A percentile compares a stretch with the other conserved stretches of the same genome.
phyloP scores from a whole-genome alignment of 2,113 vertebrate species.

The Pitta sordida region DNA sequence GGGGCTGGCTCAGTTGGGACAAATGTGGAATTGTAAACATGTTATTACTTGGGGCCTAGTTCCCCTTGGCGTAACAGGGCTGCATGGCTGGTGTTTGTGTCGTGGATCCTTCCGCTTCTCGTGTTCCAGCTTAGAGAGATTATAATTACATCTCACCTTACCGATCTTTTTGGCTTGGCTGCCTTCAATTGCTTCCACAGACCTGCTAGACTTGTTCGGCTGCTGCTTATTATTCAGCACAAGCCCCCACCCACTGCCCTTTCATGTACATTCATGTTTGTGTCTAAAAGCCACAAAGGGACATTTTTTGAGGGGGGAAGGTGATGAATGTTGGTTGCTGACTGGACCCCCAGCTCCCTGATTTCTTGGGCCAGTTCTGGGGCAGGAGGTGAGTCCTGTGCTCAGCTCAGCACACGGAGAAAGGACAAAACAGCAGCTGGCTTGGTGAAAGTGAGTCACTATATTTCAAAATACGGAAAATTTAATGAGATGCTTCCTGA shows the following conservation, averaged over 20 bases:
- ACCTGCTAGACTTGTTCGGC: conserved; percentile 65
- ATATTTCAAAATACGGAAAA: conserved; percentile 25
- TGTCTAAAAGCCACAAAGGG: conserved; percentile 27
- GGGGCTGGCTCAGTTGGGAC: background rate
- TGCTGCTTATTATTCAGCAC: conserved; percentile 50
- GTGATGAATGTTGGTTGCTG: background rate
- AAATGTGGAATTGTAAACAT: background rate
- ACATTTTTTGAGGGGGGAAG: conserved; percentile 23
- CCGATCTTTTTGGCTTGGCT: conserved; percentile 32
- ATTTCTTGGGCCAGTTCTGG: background rate
- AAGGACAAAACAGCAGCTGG: background rate
- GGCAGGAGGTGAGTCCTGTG: background rate
- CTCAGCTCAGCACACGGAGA: background rate
- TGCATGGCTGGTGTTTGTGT: background rate
- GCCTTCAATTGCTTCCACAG: conserved; percentile 22
- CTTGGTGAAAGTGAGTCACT: background rate
- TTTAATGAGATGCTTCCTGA: conserved; percentile 40
- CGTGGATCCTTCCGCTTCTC: background rate
- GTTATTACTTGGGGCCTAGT: background rate
- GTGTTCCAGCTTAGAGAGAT: conserved; percentile 17
- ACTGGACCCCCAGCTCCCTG: background rate
- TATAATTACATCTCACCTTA: conserved; percentile 57
- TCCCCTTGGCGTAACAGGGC: background rate
- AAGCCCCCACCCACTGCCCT: conserved; percentile 30
- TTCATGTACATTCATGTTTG: conserved; percentile 26